Percentiles rank a stretch among this genome's conserved stretches.
Evolutionary conservation across 2,113 vertebrate species (phyloP).

Genomic region (Aleadryas rufinucha): DNA sequence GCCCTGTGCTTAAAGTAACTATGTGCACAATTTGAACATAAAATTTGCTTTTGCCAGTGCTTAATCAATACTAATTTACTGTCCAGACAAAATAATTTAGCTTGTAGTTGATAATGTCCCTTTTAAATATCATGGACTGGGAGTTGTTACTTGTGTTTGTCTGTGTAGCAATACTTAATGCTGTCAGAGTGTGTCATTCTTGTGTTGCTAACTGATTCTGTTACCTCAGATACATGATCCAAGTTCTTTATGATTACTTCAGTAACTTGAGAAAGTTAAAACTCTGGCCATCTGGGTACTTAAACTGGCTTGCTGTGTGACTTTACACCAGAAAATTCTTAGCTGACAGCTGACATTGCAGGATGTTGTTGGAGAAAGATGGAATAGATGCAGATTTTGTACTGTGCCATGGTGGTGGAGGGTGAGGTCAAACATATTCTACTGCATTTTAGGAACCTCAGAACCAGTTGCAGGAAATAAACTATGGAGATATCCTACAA

Average conservation of each 20-base stretch:
- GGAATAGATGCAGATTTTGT: not conserved
- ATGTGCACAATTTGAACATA: not conserved
- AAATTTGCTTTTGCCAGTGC: not conserved
- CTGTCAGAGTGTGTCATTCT: not conserved
- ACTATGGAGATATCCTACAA: not conserved
- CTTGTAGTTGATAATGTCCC: conserved; percentile 16
- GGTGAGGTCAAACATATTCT: not conserved
- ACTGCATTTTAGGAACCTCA: not conserved
- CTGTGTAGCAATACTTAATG: not conserved
- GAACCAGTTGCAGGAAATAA: not conserved
- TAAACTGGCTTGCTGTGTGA: conserved; percentile 13
- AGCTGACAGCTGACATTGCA: not conserved
- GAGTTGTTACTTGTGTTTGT: not conserved
- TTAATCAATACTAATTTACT: not conserved
- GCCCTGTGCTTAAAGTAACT: not conserved
- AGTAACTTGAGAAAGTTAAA: not conserved
- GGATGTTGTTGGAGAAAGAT: not conserved
- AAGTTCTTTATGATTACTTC: not conserved
- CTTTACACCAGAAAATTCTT: not conserved
- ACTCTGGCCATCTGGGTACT: conserved; percentile 31
- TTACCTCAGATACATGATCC: not conserved
- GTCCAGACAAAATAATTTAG: not conserved
- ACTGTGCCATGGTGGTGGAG: not conserved
- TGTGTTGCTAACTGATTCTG: not conserved
- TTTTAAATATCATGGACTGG: not conserved